Percentiles rank a stretch among this genome's conserved stretches.
These are phyloP conservation scores for Chloroclystis v-ata DNA, from an alignment of 2,888 invertebrate genomes.

Conservation along the genomic window DNA sequence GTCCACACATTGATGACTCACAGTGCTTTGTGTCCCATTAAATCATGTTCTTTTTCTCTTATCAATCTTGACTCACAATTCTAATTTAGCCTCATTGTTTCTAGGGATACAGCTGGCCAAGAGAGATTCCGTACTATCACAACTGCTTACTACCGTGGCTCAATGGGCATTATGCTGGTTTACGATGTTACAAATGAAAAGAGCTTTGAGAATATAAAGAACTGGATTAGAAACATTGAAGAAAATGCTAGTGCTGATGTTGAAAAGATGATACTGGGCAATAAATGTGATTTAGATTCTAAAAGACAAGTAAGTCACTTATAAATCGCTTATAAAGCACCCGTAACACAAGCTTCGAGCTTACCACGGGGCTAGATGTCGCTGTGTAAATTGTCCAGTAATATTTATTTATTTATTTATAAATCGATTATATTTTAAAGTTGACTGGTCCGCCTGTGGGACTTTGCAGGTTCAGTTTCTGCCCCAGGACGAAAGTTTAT, in stretches of 20 bases:
- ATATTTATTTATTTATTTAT: too few species aligned
- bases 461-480: too few species aligned
- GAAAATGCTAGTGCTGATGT: constrained; percentile 99
- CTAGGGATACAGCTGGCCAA: constrained; percentile 99
- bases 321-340: too few species aligned
- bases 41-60: neutral
- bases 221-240: constrained; percentile 99
- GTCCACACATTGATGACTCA: constrained; percentile 13
- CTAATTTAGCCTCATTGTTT: constrained; percentile 22
- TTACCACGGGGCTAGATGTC: too few species aligned
- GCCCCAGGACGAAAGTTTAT: neutral
- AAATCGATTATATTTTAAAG: too few species aligned
- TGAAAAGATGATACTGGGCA: constrained; percentile 98
- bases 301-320: constrained; percentile 85
- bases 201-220: constrained; percentile 99
- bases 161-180: constrained; percentile 99
- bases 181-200: constrained; percentile 99
- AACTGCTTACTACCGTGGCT: constrained; percentile 99
- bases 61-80: neutral
- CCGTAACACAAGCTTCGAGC: too few species aligned
- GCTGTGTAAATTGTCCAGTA: too few species aligned
- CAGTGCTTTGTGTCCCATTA: neutral
- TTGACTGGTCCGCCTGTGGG: too few species aligned
- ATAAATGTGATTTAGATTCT: constrained; percentile 98
- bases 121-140: constrained; percentile 99